Conservation (phyloP, 2,888 invertebrate species). For the Tachina lurida region DNA sequence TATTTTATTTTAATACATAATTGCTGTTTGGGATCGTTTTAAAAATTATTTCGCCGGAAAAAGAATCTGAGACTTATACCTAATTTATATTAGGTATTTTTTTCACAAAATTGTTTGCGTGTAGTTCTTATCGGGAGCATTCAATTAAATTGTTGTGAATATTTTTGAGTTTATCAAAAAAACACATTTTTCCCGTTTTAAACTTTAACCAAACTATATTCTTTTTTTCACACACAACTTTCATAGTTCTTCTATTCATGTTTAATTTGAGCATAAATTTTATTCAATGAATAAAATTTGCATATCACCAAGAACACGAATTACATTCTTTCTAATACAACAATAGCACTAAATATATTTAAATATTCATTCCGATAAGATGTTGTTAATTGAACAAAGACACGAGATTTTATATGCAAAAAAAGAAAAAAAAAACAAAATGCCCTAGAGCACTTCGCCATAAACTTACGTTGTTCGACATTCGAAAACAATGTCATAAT, state of each 20-base stretch:
- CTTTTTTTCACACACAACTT: too few relatives aligned
- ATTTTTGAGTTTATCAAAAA: too few relatives aligned
- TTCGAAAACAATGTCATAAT: conserved; percentile 78
- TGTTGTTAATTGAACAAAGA: neutral
- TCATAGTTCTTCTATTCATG: neutral
- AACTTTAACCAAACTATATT: too few relatives aligned
- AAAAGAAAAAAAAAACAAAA: neutral
- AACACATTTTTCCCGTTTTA: too few relatives aligned
- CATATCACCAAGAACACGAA: neutral
- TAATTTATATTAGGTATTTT: too few relatives aligned
- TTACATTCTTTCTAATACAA: conserved; percentile 31
- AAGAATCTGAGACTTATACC: too few relatives aligned
- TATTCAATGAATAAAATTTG: conserved; percentile 10
- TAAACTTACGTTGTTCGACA: conserved; percentile 79
- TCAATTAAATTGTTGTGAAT: too few relatives aligned
- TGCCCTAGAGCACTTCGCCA: neutral
- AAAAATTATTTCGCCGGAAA: too few relatives aligned
- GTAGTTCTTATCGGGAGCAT: too few relatives aligned
- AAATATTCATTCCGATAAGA: neutral
- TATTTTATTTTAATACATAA: too few relatives aligned
- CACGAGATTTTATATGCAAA: neutral
- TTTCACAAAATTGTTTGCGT: too few relatives aligned
- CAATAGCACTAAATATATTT: neutral
- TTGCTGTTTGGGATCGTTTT: too few relatives aligned
- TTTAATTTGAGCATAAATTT: neutral